Evolutionary conservation across 2,888 invertebrate genomes (phyloP).

Genomic region (Ferrisia virgata): DNA sequence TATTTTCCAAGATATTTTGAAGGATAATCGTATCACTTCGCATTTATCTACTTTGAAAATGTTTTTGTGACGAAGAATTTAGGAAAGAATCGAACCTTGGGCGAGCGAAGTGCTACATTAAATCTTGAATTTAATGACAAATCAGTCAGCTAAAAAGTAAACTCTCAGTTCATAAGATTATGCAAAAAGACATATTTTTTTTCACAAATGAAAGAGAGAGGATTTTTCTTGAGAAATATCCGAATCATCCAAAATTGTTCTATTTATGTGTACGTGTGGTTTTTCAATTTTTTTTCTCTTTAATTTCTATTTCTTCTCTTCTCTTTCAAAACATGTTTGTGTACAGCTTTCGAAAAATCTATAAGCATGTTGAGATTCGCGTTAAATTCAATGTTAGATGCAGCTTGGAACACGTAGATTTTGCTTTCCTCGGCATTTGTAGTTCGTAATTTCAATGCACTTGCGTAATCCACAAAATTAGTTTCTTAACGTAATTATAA

Average conservation of each 20-base stretch:
- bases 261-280: no score
- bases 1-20: no score
- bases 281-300: neutral
- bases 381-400: neutral
- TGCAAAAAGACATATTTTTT: no score
- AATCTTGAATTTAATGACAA: no score
- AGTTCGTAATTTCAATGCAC: neutral
- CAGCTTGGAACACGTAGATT: neutral
- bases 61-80: no score
- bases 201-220: neutral
- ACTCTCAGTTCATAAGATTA: no score
- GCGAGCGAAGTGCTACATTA: no score
- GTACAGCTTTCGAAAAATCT: neutral
- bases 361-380: neutral
- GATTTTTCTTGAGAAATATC: neutral
- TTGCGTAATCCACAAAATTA: neutral
- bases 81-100: no score
- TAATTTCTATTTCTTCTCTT: neutral
- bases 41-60: no score
- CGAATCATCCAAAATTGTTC: neutral
- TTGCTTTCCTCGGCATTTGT: neutral
- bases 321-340: neutral
- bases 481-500: no score
- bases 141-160: no score
- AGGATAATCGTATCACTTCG: no score